Percentiles rank a stretch among this genome's conserved stretches.
phyloP scores from a whole-genome alignment of 2,113 vertebrate species.

The Lamprotornis superbus region DNA sequence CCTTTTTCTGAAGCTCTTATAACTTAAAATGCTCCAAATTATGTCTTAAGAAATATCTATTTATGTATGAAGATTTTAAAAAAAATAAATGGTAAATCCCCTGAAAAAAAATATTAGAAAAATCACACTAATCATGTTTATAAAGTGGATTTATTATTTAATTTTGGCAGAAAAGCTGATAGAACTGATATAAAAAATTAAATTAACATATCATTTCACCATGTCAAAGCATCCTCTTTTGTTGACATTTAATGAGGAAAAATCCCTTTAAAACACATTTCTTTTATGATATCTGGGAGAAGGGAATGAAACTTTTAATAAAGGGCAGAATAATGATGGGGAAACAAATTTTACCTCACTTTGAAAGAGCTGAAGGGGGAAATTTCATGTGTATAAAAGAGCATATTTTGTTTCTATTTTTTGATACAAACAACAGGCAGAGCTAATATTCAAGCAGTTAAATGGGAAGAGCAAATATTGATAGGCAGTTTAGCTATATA shows the following conservation, averaged over 20 bases:
- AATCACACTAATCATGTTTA: not conserved
- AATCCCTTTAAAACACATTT: not conserved
- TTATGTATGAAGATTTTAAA: not conserved
- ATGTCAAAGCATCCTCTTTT: not conserved
- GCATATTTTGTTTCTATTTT: not conserved
- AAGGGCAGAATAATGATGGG: not conserved
- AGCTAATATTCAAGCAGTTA: not conserved
- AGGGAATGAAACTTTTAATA: not conserved
- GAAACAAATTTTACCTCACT: not conserved
- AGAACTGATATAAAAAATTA: not conserved
- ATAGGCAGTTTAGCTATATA: not conserved
- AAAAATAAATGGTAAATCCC: not conserved
- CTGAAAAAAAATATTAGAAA: not conserved
- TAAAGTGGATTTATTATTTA: not conserved
- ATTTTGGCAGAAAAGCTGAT: not conserved
- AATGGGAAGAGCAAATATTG: not conserved
- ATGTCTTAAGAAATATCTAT: not conserved
- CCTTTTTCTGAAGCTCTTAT: not conserved
- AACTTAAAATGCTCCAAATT: not conserved
- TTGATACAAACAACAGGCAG: not conserved
- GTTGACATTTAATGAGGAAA: not conserved
- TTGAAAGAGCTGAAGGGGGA: not conserved
- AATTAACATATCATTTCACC: not conserved
- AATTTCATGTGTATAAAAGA: not conserved
- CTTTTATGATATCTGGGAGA: not conserved